phyloP scores from a whole-genome alignment of 2,113 vertebrate species.

The Taurulus bubalis region DNA sequence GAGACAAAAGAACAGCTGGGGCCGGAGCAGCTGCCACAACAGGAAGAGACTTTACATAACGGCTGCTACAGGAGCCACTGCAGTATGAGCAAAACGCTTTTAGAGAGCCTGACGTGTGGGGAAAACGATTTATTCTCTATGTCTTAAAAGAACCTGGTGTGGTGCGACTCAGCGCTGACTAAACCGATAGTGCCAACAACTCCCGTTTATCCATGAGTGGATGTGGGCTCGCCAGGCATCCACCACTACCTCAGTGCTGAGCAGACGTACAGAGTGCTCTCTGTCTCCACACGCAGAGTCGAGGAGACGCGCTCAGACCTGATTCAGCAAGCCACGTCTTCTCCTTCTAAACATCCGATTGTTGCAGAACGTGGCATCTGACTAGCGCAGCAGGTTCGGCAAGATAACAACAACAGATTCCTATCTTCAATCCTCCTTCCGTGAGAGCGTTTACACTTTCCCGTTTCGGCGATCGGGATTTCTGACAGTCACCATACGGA shows the following conservation, averaged over 20 bases:
- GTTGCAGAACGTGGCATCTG: background rate
- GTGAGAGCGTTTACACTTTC: background rate
- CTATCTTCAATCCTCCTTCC: background rate
- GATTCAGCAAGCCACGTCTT: conserved; percentile 18
- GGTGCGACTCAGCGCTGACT: conserved; percentile 46
- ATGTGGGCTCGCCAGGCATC: conserved; percentile 8
- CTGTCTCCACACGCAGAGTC: conserved; percentile 41
- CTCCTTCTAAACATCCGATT: conserved; percentile 30
- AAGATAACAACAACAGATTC: background rate
- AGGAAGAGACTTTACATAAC: conserved; percentile 7
- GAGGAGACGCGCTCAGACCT: conserved; percentile 19
- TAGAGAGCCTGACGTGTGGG: background rate
- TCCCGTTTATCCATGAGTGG: conserved; percentile 23
- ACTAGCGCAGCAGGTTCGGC: background rate
- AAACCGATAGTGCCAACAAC: conserved; percentile 12
- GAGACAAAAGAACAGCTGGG: background rate
- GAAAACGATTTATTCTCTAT: background rate
- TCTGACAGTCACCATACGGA: background rate
- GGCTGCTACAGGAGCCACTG: background rate
- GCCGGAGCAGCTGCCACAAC: background rate
- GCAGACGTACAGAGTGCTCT: background rate
- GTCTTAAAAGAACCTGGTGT: conserved; percentile 1
- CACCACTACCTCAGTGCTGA: conserved; percentile 14
- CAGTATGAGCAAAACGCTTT: background rate
- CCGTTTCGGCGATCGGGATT: background rate